phyloP scores from a whole-genome alignment of 2,113 vertebrate species.

The Barbus barbus region DNA sequence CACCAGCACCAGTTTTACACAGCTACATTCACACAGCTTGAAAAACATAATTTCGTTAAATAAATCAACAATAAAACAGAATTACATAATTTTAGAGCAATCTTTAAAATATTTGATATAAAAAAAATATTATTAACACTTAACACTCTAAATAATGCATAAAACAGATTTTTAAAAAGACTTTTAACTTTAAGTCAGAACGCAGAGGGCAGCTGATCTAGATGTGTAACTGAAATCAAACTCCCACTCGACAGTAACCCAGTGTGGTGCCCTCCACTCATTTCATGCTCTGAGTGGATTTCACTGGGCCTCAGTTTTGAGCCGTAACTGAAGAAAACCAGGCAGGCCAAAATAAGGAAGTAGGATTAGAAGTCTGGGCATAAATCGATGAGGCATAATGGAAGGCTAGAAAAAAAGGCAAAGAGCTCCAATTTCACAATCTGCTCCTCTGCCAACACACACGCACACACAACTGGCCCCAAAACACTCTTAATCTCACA shows the following conservation, averaged over 20 bases:
- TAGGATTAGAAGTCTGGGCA: conserved; percentile 51
- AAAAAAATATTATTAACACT: neutral
- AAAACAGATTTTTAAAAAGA: neutral
- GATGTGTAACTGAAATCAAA: conserved; percentile 4
- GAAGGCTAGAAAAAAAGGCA: conserved; percentile 39
- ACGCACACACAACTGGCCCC: conserved; percentile 36
- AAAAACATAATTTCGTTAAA: neutral
- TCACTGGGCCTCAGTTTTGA: conserved; percentile 48
- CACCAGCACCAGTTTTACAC: neutral
- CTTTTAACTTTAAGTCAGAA: neutral
- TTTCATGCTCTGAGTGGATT: conserved; percentile 61
- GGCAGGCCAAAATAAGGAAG: conserved; percentile 35
- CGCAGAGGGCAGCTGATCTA: neutral
- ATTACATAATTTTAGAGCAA: neutral
- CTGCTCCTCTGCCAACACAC: conserved; percentile 35
- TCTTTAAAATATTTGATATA: neutral
- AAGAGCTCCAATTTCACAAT: conserved; percentile 59
- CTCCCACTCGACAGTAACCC: conserved; percentile 14
- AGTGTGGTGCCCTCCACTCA: conserved; percentile 24
- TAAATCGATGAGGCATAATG: conserved; percentile 57
- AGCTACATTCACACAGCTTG: neutral
- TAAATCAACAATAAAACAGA: neutral
- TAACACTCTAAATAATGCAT: neutral
- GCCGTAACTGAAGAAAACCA: conserved; percentile 47
- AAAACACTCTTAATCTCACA: conserved; percentile 52